These are phyloP conservation scores for Hirtodrosophila cameraria DNA, from an alignment of 2,888 invertebrate genomes.

Conservation along the genomic window DNA sequence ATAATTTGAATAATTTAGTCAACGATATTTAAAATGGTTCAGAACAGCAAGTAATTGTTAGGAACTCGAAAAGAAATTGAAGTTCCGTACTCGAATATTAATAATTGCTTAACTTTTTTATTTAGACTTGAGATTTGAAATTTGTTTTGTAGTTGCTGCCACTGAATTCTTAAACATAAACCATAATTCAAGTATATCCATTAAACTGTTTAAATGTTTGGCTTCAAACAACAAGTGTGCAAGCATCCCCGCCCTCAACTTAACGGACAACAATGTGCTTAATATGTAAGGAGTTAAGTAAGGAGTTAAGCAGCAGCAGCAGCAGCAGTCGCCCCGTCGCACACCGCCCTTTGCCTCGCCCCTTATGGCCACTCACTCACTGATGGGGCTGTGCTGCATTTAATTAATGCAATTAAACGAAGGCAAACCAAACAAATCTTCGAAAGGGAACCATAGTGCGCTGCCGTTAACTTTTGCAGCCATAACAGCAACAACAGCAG, in stretches of 20 bases:
- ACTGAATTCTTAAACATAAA: too few species aligned
- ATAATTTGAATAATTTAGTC: too few species aligned
- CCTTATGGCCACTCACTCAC: slow-evolving; percentile 11
- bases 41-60: too few species aligned
- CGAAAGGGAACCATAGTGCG: slow-evolving; percentile 27
- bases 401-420: slow-evolving; percentile 73
- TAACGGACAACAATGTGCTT: slow-evolving; percentile 36
- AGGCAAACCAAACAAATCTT: slow-evolving; percentile 62
- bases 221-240: not conserved
- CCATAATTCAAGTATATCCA: slow-evolving; percentile 8
- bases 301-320: not conserved
- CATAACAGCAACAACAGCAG: slow-evolving; percentile 3
- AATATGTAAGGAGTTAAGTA: slow-evolving; percentile 34
- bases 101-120: too few species aligned
- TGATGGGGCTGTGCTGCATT: slow-evolving; percentile 50
- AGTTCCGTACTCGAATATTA: too few species aligned
- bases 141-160: too few species aligned
- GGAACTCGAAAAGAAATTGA: too few species aligned
- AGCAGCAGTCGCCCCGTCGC: too few species aligned
- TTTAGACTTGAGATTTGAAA: too few species aligned
- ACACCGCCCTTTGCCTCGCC: slow-evolving; percentile 20
- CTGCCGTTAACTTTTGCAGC: slow-evolving; percentile 36
- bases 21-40: too few species aligned
- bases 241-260: not conserved
- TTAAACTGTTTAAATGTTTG: not conserved